Evolutionary conservation across 2,888 invertebrate species (phyloP).

Genomic region (Drosophila demipolita): DNA sequence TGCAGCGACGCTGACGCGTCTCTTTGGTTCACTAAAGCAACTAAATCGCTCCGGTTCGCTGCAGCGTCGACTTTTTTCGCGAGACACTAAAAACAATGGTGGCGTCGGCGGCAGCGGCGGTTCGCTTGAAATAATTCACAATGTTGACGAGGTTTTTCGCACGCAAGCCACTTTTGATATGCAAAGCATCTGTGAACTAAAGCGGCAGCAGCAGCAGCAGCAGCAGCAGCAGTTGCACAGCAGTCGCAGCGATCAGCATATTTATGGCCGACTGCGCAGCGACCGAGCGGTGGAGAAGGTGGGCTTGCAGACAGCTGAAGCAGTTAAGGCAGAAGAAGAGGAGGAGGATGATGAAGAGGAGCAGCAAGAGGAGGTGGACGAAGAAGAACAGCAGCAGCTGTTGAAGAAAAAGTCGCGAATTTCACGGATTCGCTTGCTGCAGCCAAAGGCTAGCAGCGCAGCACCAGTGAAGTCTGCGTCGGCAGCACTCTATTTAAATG

Average conservation of each 20-base stretch:
- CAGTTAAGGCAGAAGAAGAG: background rate
- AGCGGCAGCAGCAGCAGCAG: constrained; percentile 62
- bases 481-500: constrained; percentile 70
- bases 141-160: constrained; percentile 83
- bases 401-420: constrained; percentile 45
- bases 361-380: background rate
- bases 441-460: constrained; percentile 31
- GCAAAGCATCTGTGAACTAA: constrained; percentile 82
- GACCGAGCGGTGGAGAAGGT: background rate
- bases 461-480: constrained; percentile 10
- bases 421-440: constrained; percentile 63
- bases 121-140: constrained; percentile 83
- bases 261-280: constrained; percentile 78
- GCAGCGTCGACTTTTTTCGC: constrained; percentile 60
- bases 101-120: constrained; percentile 32
- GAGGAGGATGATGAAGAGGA: constrained; percentile 1
- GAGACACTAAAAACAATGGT: constrained; percentile 21
- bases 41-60: constrained; percentile 66
- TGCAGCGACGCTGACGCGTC: constrained; percentile 65
- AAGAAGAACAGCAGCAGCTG: background rate
- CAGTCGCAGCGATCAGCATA: constrained; percentile 83
- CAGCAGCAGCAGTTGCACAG: constrained; percentile 60
- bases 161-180: constrained; percentile 84
- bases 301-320: background rate
- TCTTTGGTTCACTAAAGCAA: constrained; percentile 79